Base-by-base conservation (phyloP, 2,888 invertebrate species). In the Megastigmus dorsalis region DNA sequence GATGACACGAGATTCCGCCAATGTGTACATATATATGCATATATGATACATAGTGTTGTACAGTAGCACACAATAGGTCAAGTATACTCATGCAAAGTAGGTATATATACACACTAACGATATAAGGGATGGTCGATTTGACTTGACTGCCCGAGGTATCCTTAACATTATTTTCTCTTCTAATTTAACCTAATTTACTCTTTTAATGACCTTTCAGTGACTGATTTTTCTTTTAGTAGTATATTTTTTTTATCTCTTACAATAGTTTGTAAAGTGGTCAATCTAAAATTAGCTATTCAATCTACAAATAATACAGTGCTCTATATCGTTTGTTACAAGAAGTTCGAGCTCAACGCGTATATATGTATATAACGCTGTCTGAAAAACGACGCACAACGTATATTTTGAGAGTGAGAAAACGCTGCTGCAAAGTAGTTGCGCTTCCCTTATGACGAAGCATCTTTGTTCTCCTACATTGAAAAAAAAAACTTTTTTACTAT, bases 41-140 rank as follows among this genome's bases (percentile, higher is more conserved):
- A 52, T 63, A 72, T 65, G 65, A 59, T 72, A 65, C 57, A 60
- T 45, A 72, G 65, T 72, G 71, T 65, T 72, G 38, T 41, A 66
- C 52, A 30, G 65, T 48, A 60, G 48, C 41, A 67, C 60, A 67
- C 48, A 52, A 62, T 73, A 73, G 67, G 73, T 73, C 73, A 73
- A 67, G 66, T 73, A 73, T 72, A 67, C 63, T 67, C 48, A 59
- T 69, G 63, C 43, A 74, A 74, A 74, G 74, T 74, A 74, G 69
- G 74, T 74, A 74, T 74, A 74, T 69, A 63, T 33, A 69, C 60
- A 52, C 30, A 45, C 48, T 65, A 48, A 65, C 43, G 36, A 33
- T 57, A 33, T 65, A 65, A 26, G 18, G 57, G 48, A 36, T 48
- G 48, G 55, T 48, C 57, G 28, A 57, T 63, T 71, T 48, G 1